Evolutionary conservation across 37 sponge, comb jelly and placozoan genomes (phyloP).

Genomic region (Beroe forskalii): DNA sequence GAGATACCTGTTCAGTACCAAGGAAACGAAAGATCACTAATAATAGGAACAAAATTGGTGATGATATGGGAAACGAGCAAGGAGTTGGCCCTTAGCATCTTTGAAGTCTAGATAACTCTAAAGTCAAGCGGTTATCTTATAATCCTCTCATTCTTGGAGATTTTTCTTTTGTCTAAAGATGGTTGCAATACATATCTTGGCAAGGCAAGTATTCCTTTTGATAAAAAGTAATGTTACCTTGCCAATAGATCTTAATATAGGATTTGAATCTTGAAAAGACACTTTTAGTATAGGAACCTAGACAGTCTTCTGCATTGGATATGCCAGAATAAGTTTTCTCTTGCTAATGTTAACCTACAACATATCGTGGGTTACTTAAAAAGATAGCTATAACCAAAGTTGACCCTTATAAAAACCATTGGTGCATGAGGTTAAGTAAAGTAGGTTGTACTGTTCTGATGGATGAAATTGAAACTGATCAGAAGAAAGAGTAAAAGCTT

Average conservation of each 20-base stretch:
- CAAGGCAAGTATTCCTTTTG: background rate
- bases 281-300: background rate
- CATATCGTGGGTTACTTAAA: slow-evolving; percentile 29
- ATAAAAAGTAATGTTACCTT: background rate
- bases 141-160: slow-evolving; percentile 13
- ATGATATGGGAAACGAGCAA: too few species aligned
- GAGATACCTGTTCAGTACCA: too few species aligned
- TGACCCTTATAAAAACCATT: slow-evolving; percentile 38
- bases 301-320: slow-evolving; percentile 41
- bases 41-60: too few species aligned
- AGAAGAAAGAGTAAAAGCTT: background rate
- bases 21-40: too few species aligned
- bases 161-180: slow-evolving; percentile 27
- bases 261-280: slow-evolving; percentile 12
- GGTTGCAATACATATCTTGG: background rate
- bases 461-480: slow-evolving; percentile 58
- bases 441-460: slow-evolving; percentile 1
- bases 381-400: background rate
- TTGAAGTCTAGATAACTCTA: too few species aligned
- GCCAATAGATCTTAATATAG: slow-evolving; percentile 21
- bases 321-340: slow-evolving; percentile 4
- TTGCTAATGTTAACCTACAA: background rate
- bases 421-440: slow-evolving; percentile 22
- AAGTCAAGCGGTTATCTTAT: too few species aligned
- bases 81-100: too few species aligned